Evolutionary conservation across 2,888 invertebrate genomes (phyloP).

Genomic region (Danaus chrysippus): DNA sequence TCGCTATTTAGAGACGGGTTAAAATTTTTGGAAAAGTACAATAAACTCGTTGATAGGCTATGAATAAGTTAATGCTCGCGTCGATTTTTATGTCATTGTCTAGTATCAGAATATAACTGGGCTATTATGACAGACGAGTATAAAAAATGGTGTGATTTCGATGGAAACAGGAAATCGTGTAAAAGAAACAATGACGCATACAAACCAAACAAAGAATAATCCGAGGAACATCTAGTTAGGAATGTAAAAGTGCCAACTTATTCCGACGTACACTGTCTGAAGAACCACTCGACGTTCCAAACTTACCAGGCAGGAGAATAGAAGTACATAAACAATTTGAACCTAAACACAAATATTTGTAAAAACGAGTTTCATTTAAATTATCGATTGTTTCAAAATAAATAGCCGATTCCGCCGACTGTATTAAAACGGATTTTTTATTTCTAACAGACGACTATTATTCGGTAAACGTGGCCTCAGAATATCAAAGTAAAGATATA

Average conservation of each 20-base stretch:
- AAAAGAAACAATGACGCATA: no score
- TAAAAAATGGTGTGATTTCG: neutral
- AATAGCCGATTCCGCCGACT: no score
- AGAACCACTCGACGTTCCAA: slow-evolving; percentile 14
- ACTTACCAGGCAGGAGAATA: slow-evolving; percentile 1
- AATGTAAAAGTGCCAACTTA: slow-evolving; percentile 18
- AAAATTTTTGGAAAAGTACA: slow-evolving; percentile 27
- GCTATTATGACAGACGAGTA: neutral
- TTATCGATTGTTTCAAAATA: no score
- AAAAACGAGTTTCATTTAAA: no score
- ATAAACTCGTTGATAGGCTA: slow-evolving; percentile 14
- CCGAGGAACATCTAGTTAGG: slow-evolving; percentile 2
- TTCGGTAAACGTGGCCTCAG: no score
- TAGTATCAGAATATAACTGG: neutral
- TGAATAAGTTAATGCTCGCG: neutral
- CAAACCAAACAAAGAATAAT: slow-evolving; percentile 6
- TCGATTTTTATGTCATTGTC: neutral
- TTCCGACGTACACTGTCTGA: slow-evolving; percentile 17
- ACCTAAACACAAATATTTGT: neutral
- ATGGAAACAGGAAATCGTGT: neutral
- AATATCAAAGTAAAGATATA: no score
- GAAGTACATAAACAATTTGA: neutral
- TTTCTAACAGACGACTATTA: no score
- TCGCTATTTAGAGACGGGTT: slow-evolving; percentile 24
- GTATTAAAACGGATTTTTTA: no score